Conservation (phyloP, 2,797 vertebrate species). For the Brachyrhaphis roseni region DNA sequence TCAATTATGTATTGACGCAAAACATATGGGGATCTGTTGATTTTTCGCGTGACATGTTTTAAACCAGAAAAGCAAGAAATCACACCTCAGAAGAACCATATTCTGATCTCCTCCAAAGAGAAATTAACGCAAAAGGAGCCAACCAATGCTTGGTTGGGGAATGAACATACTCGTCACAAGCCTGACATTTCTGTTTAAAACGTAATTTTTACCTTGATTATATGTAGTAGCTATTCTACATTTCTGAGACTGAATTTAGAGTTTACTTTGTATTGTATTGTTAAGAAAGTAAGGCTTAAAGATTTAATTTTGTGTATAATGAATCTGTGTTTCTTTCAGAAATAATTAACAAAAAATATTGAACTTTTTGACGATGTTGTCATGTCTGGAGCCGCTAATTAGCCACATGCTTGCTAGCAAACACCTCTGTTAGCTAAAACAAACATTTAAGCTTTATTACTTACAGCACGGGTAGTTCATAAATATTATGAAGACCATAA, state of each 20-base stretch:
- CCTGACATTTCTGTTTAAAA: background rate
- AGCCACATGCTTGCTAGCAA: background rate
- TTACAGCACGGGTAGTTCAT: conserved; percentile 36
- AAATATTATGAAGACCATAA: background rate
- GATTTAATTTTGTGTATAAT: background rate
- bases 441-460: conserved; percentile 9
- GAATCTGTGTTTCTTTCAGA: background rate
- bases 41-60: too few relatives aligned
- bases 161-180: background rate
- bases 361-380: background rate
- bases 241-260: background rate
- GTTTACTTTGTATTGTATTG: background rate
- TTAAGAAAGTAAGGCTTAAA: background rate
- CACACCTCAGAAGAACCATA: background rate
- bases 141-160: background rate
- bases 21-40: too few relatives aligned
- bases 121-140: background rate
- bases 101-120: background rate
- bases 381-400: background rate
- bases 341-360: background rate
- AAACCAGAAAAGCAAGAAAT: too few relatives aligned
- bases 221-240: background rate
- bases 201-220: background rate
- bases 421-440: background rate
- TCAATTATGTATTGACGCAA: too few relatives aligned